A percentile compares a stretch with the other conserved stretches of the same genome.
Conservation (phyloP, 2,797 vertebrate species). For the Natrix natrix region DNA sequence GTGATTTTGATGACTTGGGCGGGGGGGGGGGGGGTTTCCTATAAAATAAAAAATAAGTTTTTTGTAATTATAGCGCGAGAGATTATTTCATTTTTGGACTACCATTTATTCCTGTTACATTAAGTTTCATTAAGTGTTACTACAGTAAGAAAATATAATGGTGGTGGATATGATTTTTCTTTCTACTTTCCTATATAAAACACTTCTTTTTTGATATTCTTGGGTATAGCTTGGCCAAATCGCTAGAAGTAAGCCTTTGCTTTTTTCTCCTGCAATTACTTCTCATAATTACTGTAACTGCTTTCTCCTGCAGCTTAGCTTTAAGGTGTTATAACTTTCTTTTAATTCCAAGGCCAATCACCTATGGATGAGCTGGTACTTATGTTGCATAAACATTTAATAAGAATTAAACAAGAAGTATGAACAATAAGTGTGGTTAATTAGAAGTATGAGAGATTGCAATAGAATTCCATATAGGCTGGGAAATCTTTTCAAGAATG, state of each 20-base stretch:
- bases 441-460: neutral
- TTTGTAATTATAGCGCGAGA: neutral
- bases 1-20: neutral
- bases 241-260: neutral
- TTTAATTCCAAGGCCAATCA: neutral
- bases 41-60: neutral
- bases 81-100: neutral
- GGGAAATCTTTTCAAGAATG: neutral
- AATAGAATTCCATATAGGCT: neutral
- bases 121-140: neutral
- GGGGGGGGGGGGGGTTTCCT: no score
- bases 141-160: neutral
- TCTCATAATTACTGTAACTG: neutral
- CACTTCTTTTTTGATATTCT: neutral
- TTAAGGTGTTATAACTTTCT: neutral
- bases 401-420: neutral
- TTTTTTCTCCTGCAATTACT: neutral
- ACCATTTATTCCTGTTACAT: neutral
- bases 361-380: neutral
- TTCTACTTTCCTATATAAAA: neutral
- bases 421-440: neutral
- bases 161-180: neutral
- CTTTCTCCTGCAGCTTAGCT: neutral
- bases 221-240: neutral
- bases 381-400: neutral